Percentiles rank a stretch among this genome's conserved stretches.
Evolutionary conservation across 1,140 invertebrate species (phyloP).

Genomic region (Ridgeia piscesae): DNA sequence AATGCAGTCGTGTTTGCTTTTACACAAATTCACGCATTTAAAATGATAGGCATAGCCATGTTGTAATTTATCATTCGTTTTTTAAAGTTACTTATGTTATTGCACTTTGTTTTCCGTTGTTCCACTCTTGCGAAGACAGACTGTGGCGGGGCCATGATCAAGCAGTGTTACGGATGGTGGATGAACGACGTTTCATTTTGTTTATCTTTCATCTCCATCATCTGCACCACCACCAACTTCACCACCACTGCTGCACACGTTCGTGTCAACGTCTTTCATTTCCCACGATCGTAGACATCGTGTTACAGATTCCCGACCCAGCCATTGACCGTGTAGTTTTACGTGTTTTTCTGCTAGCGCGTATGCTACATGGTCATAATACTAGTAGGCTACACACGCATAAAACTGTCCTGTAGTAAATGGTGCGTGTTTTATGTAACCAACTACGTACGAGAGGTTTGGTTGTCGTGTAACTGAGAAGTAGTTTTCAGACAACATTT

Average conservation of each 20-base stretch:
- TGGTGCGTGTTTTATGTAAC: not conserved
- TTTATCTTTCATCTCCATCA: too few species aligned
- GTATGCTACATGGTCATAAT: not conserved
- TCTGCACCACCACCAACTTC: too few species aligned
- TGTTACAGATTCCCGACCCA: too few species aligned
- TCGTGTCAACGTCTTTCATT: too few species aligned
- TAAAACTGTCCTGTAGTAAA: not conserved
- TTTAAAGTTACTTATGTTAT: not conserved
- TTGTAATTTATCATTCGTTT: not conserved
- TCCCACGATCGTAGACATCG: too few species aligned
- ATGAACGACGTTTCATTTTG: too few species aligned
- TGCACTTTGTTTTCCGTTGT: not conserved
- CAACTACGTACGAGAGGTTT: not conserved
- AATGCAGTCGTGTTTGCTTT: too few species aligned
- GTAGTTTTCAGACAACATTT: not conserved
- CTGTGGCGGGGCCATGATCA: not conserved
- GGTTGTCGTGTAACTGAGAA: not conserved
- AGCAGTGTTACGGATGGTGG: not conserved
- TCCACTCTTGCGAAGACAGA: not conserved
- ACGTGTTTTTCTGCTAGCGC: not conserved
- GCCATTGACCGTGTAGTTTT: too few species aligned
- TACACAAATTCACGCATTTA: too few species aligned
- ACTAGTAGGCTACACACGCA: not conserved
- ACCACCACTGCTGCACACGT: too few species aligned
- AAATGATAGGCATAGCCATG: not conserved